Evolutionary conservation across 1,140 invertebrate species (phyloP).

Genomic region (Leptinotarsa defecta): DNA sequence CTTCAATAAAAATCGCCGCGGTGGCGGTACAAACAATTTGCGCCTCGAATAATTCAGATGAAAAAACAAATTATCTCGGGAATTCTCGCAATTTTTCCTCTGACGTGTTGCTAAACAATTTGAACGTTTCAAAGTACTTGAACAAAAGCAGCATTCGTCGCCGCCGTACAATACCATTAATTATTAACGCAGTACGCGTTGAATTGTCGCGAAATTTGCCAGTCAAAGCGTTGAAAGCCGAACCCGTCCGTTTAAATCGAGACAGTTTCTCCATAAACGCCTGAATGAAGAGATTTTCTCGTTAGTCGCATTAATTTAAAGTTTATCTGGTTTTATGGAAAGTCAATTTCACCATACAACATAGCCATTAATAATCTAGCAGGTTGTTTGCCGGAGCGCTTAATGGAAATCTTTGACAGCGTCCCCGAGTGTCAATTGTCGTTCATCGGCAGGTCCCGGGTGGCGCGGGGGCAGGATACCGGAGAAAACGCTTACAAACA

Average conservation of each 20-base stretch:
- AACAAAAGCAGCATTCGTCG: constrained; percentile 21
- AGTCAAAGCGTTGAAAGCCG: constrained; percentile 19
- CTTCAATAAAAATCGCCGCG: too few species aligned
- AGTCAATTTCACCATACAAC: constrained; percentile 43
- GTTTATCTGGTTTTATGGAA: constrained; percentile 40
- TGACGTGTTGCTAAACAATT: constrained; percentile 1
- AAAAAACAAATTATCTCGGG: not conserved
- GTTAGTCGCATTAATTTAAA: constrained; percentile 31
- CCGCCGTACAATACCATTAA: constrained; percentile 21
- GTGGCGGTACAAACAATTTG: too few species aligned
- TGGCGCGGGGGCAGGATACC: not conserved
- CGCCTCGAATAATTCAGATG: too few species aligned
- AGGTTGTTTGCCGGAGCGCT: constrained; percentile 40
- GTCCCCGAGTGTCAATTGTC: constrained; percentile 35
- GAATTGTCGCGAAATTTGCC: constrained; percentile 21
- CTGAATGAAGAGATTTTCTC: constrained; percentile 32
- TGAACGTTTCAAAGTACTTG: constrained; percentile 12
- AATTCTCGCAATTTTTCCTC: not conserved
- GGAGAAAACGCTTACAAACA: constrained; percentile 7
- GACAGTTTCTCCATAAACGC: constrained; percentile 23
- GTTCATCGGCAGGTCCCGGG: constrained; percentile 20
- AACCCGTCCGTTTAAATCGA: constrained; percentile 13
- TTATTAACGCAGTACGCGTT: constrained; percentile 11
- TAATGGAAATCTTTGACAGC: constrained; percentile 44
- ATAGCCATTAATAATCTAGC: constrained; percentile 41